These are phyloP conservation scores for Drosophila repleta DNA, from an alignment of 1,140 invertebrate species.

Conservation along the genomic window DNA sequence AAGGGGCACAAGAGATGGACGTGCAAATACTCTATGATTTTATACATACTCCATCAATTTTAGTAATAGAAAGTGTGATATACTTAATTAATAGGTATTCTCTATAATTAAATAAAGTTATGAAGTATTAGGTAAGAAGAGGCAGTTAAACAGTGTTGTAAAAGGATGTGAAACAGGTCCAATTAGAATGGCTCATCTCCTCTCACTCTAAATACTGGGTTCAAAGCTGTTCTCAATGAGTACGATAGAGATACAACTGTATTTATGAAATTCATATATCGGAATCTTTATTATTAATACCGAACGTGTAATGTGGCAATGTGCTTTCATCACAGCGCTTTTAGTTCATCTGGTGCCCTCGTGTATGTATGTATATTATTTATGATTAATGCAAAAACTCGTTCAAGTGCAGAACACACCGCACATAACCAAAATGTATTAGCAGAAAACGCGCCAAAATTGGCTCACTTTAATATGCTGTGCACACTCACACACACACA, in stretches of 20 bases:
- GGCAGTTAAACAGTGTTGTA: too few species aligned
- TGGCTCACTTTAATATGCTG: conserved; percentile 68
- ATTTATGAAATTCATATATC: conserved; percentile 10
- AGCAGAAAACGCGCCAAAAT: conserved; percentile 47
- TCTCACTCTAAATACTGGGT: too few species aligned
- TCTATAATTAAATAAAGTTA: too few species aligned
- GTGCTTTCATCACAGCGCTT: conserved; percentile 5
- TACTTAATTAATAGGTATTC: too few species aligned
- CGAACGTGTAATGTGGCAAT: neutral
- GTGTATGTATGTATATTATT: conserved; percentile 36
- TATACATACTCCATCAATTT: too few species aligned
- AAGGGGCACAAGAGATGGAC: neutral
- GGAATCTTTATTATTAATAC: conserved; percentile 4
- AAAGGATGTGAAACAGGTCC: too few species aligned
- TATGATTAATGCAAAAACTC: conserved; percentile 11
- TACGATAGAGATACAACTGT: too few species aligned
- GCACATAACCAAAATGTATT: conserved; percentile 26
- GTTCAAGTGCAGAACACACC: neutral
- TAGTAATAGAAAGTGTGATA: too few species aligned
- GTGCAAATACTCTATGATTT: neutral
- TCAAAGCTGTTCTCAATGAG: too few species aligned
- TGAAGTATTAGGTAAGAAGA: too few species aligned
- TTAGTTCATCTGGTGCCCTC: conserved; percentile 9
- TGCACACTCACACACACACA: conserved; percentile 45
- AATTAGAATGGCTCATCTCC: too few species aligned